Conservation (phyloP, 37 sponge, comb jelly and placozoan genomes). For the Beroe ovata region DNA sequence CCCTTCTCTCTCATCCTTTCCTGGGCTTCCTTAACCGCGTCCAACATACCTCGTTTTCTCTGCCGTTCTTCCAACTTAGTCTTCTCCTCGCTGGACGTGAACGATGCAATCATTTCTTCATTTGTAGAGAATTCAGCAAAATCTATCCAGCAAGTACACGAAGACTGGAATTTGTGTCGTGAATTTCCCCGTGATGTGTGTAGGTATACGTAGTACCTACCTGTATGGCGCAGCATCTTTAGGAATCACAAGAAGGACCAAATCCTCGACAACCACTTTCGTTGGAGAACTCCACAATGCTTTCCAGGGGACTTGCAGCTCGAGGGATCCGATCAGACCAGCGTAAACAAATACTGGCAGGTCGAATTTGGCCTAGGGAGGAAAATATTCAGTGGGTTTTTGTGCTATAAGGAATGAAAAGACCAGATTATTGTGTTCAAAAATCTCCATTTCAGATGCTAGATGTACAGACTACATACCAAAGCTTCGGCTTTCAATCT, state of each 20-base stretch:
- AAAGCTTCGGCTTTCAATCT: slow-evolving; percentile 46
- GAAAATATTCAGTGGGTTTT: too few relatives aligned
- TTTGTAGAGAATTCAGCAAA: too few relatives aligned
- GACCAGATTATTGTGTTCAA: too few relatives aligned
- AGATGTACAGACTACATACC: neutral
- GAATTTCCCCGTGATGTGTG: too few relatives aligned
- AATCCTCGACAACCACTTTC: slow-evolving; percentile 20
- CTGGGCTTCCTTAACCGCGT: slow-evolving; percentile 55
- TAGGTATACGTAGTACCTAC: neutral
- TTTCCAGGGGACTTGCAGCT: slow-evolving; percentile 61
- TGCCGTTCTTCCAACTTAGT: neutral
- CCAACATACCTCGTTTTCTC: slow-evolving; percentile 1
- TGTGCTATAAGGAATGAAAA: too few relatives aligned
- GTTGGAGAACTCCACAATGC: slow-evolving; percentile 64
- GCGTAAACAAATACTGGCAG: slow-evolving; percentile 61
- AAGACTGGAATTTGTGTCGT: too few relatives aligned
- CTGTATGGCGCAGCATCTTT: slow-evolving; percentile 66
- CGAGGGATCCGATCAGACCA: slow-evolving; percentile 55
- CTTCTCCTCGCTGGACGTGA: slow-evolving; percentile 45
- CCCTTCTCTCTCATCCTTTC: neutral
- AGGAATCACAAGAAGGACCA: slow-evolving; percentile 32
- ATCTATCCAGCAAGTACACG: too few relatives aligned
- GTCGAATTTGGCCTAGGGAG: slow-evolving; percentile 58
- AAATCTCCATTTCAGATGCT: too few relatives aligned
- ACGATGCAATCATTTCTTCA: too few relatives aligned